Base-by-base conservation (phyloP, 92 coral and sea anemone genomes). In the Zoanthus solanderi region DNA sequence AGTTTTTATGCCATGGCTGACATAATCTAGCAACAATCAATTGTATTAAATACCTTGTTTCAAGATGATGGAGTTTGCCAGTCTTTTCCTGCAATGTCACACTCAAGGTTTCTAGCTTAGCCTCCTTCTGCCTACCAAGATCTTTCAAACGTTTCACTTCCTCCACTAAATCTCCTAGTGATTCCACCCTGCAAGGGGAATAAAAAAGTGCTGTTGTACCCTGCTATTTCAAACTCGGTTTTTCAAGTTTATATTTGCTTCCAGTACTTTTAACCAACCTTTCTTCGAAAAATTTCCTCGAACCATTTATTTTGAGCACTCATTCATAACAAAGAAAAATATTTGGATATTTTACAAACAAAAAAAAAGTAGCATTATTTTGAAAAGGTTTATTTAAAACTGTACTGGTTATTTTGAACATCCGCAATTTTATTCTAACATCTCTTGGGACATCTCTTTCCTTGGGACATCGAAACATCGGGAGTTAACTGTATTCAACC, bases 71-170 rank as follows among this genome's bases (percentile, higher is more conserved):
- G 37, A 94, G 74, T 73, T 91, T 87, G 63, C 91, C 92, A 78
- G 92, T 96, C 71, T 96, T 94, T 60, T 80, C 91, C 63, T 94
- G 94, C 18, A 91, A 61, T 66, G 91, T 92, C 69, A 85, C 92
- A 31, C 84, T 88, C 75, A 94, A 81, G 3, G 86, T 76, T 18
- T 89, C 94, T 11, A 92, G 89, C 73, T 93, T 96, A 34, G 94
- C 95, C 9, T 96, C 98, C 88, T 83, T 93, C 78, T 94, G 96
- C 34, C 67, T 94, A 9, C 93, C 60, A 10, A 89, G 77, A 8
- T 93, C 93, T 56, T 89, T 96, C 63, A 94, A 79, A 69, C 90
- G 92, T 57, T 91, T 97, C 34, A 79, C 88, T 68, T 94, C 98
- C 52, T 90, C 91, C 60, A 93, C 85, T 58, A 93, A 68, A 75